phyloP scores from a whole-genome alignment of 1,140 invertebrate species.

The Heliconius melpomene region DNA sequence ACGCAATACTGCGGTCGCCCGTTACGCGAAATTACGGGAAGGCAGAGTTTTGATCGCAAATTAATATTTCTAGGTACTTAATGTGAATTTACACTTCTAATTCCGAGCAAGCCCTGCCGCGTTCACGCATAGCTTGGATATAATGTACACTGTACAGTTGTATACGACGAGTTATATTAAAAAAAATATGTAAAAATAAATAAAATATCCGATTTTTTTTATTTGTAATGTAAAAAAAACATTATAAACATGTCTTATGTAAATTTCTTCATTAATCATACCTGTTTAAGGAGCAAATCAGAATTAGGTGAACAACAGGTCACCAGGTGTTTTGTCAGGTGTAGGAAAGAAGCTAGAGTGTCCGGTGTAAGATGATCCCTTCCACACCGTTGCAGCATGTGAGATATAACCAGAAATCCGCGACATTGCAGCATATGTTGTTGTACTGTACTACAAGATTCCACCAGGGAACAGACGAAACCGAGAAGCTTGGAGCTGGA shows the following conservation, averaged over 20 bases:
- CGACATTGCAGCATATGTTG: constrained; percentile 99
- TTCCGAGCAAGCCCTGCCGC: constrained; percentile 30
- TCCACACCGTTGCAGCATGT: constrained; percentile 96
- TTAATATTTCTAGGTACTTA: constrained; percentile 46
- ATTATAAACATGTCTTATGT: neutral
- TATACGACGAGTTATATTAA: neutral
- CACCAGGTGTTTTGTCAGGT: constrained; percentile 97
- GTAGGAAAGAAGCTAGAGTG: constrained; percentile 95
- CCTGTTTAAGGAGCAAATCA: constrained; percentile 97
- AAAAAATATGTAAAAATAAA: neutral
- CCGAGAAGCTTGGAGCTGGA: constrained; percentile 96
- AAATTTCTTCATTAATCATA: constrained; percentile 55
- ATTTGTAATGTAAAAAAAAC: neutral
- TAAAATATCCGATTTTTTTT: neutral
- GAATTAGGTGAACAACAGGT: constrained; percentile 96
- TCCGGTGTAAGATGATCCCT: constrained; percentile 96
- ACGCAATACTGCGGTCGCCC: constrained; percentile 44
- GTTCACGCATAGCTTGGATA: constrained; percentile 14
- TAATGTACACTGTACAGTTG: neutral
- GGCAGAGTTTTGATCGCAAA: constrained; percentile 48
- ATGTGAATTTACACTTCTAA: constrained; percentile 47
- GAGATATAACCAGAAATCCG: constrained; percentile 98
- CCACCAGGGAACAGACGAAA: constrained; percentile 98
- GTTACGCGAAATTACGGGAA: constrained; percentile 40
- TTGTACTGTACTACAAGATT: constrained; percentile 97